These are phyloP conservation scores for Promerops cafer DNA, from an alignment of 2,113 vertebrate genomes.

Conservation along the genomic window DNA sequence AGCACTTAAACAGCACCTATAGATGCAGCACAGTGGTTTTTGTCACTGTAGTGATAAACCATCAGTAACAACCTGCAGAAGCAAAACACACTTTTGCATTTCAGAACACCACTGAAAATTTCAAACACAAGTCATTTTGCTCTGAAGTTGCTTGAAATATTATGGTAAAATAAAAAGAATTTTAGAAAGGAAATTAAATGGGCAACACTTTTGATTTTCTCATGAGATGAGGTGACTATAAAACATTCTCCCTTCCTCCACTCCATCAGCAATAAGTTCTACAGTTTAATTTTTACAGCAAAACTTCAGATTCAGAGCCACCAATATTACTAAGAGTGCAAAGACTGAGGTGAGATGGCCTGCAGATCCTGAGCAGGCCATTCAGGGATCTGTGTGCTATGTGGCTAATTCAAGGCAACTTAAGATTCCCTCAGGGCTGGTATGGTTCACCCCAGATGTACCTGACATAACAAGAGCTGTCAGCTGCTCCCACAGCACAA, in stretches of 20 bases:
- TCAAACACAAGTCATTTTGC: background rate
- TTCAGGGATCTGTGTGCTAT: background rate
- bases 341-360: background rate
- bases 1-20: background rate
- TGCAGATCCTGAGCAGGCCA: background rate
- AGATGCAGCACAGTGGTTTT: background rate
- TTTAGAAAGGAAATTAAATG: rapidly evolving
- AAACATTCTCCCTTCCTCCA: background rate
- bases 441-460: background rate
- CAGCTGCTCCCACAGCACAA: background rate
- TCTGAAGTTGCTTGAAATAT: background rate
- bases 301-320: background rate
- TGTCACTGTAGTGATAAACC: background rate
- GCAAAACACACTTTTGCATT: background rate
- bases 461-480: background rate
- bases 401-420: background rate
- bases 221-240: background rate
- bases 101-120: background rate
- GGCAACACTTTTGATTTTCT: background rate
- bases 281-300: background rate
- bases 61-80: background rate
- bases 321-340: background rate
- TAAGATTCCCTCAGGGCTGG: background rate
- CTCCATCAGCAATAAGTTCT: background rate
- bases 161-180: background rate